Evolutionary conservation across 2,888 invertebrate species (phyloP), one percentile per base, ranked within the genome.

Genomic region (Drosophila algonquin): DNA sequence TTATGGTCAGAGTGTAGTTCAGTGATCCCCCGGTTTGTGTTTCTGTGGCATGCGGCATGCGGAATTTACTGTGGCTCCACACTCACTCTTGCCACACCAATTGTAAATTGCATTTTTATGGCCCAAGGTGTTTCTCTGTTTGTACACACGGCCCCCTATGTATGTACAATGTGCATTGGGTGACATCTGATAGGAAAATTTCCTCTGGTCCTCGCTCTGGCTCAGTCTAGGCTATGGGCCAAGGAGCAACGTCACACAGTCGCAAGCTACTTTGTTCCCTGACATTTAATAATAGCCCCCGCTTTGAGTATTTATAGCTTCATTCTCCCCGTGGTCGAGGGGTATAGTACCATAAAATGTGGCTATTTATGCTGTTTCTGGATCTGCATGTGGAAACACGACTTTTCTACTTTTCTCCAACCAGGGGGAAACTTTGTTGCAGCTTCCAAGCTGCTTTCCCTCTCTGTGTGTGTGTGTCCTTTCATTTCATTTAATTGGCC

Each of bases 81-180:
- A 3, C 47, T 35, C 12, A 21, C 48, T 32, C 52, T 27, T 32
- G 24, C 14, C 14, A 59, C 40, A 64, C 61, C 72, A 80, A 87
- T 83, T 84, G 79, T 87, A 83, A 83, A 83, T 89, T 83, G 84
- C 89, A 84, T 73, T 84, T 84, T 84, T 89, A 89, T 81, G 81
- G 65, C 84, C 63, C 72, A 52, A 72, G 69, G 74, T 72, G 88
- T 46, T 27, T 21, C 35, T 21, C 9, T 12, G 35, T 53, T 35
- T 14, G 35, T 35, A 35, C 35, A 5, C 12, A 5, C 35, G 5
- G 10, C 12, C 35, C 35, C 35, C 12, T 4, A 4, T 35, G 4
- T 51, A 14, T 40, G 5, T 56, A 35, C 24, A n/a, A 18, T 52
- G 44, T 86, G 79, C 73, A 80, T 75, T 86, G 77, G 88, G 84